These are phyloP conservation scores for Pantherophis guttatus DNA, from an alignment of 2,113 vertebrate species.

Conservation along the genomic window DNA sequence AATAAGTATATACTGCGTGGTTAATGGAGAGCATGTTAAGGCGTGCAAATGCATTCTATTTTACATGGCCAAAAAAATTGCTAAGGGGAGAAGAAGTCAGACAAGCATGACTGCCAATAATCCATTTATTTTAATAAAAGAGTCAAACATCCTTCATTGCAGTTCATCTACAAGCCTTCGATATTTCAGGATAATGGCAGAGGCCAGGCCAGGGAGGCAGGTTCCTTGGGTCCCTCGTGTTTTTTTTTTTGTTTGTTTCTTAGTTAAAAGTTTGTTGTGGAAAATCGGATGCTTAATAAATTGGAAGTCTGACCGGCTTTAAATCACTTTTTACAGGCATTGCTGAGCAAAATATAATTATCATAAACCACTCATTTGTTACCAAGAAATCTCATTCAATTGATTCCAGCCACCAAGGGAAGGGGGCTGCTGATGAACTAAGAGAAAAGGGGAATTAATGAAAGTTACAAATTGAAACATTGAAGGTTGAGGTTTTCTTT, in stretches of 20 bases:
- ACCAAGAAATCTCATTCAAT: conserved; percentile 75
- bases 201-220: conserved; percentile 49
- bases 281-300: conserved; percentile 77
- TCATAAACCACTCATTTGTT: conserved; percentile 76
- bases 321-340: conserved; percentile 68
- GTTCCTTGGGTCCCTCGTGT: conserved; percentile 40
- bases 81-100: not conserved
- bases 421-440: conserved; percentile 33
- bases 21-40: not conserved
- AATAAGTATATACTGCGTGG: not conserved
- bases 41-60: not conserved
- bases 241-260: not conserved
- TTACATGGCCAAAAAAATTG: not conserved
- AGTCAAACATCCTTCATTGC: conserved; percentile 40
- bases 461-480: conserved; percentile 25
- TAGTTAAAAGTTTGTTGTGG: conserved; percentile 64
- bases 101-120: conserved; percentile 14
- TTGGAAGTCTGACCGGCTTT: conserved; percentile 68
- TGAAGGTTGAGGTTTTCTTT: conserved; percentile 67
- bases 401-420: conserved; percentile 57
- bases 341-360: conserved; percentile 74
- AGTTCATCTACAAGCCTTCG: conserved; percentile 49
- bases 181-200: conserved; percentile 55
- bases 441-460: conserved; percentile 1
- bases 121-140: conserved; percentile 58